Base-by-base conservation (phyloP, 2,797 vertebrate genomes). In the Tympanoctomys barrerae region DNA sequence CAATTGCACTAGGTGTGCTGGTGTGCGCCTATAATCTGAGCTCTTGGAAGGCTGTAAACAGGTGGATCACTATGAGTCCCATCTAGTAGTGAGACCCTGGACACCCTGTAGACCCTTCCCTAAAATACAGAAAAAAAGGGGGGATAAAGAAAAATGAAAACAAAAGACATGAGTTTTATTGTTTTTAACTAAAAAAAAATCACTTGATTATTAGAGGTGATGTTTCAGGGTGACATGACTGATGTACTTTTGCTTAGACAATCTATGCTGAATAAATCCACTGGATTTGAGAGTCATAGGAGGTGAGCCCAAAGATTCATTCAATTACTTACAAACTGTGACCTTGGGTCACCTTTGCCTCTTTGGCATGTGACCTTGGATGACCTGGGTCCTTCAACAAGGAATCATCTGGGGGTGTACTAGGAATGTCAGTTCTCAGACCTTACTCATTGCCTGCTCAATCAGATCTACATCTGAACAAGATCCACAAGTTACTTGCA, bases 161-260 rank as follows among this genome's bases (percentile, higher is more conserved):
- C 18, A 73, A 49, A 28, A 92, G 73, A 24, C 46, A 61, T 62
- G 59, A n/a, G 26, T 73, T 93, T 89, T 89, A 68, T 49, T 6
- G 91, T 95, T 66, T 87, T 19, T 75, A 64, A 90, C 22, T 87
- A n/a, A 84, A 93, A 89, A n/a, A 18, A 13, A 31, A 13, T 82
- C 31, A 28, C 14, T 85, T 95, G 16, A 31, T 36, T 87, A 4
- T 78, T 84, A 68, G 82, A 96, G 24, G n/a, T 66, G 16, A n/a
- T 57, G 18, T 85, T 78, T 94, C 70, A 46, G 70, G 36, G n/a
- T 86, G 57, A 82, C 7, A 2, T 49, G 62, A 70, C 9, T 49
- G 18, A 57, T 57, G 49, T 42, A 57, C 54, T 90, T 91, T 89
- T 89, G 82, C 64, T 39, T 21, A n/a, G 22, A 77, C 28, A 80